These are phyloP conservation scores for Iguana delicatissima DNA, from an alignment of 2,797 vertebrate species.

Conservation along the genomic window DNA sequence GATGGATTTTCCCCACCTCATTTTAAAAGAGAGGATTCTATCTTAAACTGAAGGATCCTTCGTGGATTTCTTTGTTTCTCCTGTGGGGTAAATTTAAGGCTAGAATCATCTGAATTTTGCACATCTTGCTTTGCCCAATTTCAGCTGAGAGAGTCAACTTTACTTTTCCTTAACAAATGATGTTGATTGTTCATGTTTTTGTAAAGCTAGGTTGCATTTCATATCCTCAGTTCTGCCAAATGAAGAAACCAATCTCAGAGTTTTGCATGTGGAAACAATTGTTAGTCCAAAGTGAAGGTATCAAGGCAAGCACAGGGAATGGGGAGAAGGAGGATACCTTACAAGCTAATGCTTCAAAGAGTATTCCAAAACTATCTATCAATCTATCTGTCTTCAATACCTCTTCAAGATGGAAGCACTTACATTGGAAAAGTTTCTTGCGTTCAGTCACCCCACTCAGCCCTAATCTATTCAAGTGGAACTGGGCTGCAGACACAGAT, in stretches of 20 bases:
- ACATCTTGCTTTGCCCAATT: too few species aligned
- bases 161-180: background rate
- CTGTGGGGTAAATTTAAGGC: background rate
- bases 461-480: too few species aligned
- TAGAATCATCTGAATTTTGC: background rate
- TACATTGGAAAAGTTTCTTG: background rate
- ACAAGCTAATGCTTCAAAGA: background rate
- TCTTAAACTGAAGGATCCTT: background rate
- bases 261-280: background rate
- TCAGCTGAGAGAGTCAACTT: background rate
- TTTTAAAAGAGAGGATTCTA: background rate
- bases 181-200: background rate
- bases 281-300: background rate
- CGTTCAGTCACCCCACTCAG: too few species aligned
- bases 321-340: background rate
- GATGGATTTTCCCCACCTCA: too few species aligned
- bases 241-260: background rate
- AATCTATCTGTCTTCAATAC: background rate
- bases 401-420: background rate
- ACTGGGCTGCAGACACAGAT: too few species aligned
- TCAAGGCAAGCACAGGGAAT: background rate
- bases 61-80: background rate
- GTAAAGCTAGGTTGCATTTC: background rate
- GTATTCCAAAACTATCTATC: background rate
- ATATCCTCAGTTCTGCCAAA: background rate